Evolutionary conservation across 2,888 invertebrate genomes (phyloP), one percentile per base, ranked within the genome.

Genomic region (Atrina japonica): DNA sequence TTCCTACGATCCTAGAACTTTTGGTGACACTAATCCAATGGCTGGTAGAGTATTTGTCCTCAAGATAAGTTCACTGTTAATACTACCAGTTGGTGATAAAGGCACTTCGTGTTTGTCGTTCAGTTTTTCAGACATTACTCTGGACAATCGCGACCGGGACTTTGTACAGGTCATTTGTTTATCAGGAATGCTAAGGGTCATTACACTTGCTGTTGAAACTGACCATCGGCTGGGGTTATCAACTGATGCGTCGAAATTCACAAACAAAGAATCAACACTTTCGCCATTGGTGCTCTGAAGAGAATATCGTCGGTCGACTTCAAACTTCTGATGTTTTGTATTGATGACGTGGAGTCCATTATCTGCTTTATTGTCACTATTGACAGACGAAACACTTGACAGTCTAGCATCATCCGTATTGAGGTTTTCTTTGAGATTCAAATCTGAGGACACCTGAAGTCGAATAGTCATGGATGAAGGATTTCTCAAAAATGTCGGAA

Each of bases 181-280:
- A 16, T 56, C 56, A n/a, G 56, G 56, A 56, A 56, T 56, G 21
- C 40, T 56, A 14, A 56, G 40, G 14, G 56, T 56, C 56, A 56
- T 56, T 35, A 56, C 56, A 40, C 56, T 56, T 5, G 56, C 56
- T 35, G 56, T 56, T 14, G 56, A 56, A 18, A 56, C 56, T n/a
- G 56, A 56, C 56, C 56, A 56, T 21, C 56, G 35, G 40, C 56
- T 56, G 21, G 30, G 35, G 5, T 23, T 40, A 23, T 56, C 56
- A 35, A 56, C 56, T 6, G 56, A 56, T 11, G 56, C 56, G 9
- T 40, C 56, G 14, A 56, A 35, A 56, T 56, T 56, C 9, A 56
- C 56, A 35, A 56, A 40, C 56, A 56, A 23, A 18, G 56, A 56
- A 56, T 56, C 56, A 5, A 56, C 21, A 56, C 56, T 56, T 18